Conservation (phyloP, 92 coral and sea anemone genomes). For the Desmophyllum pertusum region DNA sequence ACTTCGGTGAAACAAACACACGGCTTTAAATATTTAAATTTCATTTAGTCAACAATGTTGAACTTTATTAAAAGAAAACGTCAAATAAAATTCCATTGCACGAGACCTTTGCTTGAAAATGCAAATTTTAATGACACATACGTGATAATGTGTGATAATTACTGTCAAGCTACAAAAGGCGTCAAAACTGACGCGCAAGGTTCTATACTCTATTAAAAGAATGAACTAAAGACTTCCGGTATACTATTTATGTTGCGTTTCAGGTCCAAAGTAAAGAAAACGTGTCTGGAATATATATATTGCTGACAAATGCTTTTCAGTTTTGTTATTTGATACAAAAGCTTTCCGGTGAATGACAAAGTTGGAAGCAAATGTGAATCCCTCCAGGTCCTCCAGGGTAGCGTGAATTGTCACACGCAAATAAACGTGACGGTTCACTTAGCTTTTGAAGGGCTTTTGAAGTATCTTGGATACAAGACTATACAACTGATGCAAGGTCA, state of each 20-base stretch:
- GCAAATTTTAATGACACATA: background rate
- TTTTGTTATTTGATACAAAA: background rate
- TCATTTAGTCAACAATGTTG: conserved; percentile 3
- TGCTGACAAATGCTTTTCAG: background rate
- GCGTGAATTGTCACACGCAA: conserved; percentile 33
- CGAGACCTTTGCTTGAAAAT: background rate
- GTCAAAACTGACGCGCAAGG: background rate
- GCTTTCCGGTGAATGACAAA: background rate
- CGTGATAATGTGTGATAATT: conserved; percentile 2
- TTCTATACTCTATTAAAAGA: background rate
- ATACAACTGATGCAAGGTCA: no score
- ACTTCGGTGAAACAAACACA: background rate
- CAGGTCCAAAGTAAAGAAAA: background rate
- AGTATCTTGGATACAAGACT: conserved; percentile 29
- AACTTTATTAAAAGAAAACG: background rate
- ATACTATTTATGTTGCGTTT: background rate
- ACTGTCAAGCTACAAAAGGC: background rate
- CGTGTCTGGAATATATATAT: conserved; percentile 12
- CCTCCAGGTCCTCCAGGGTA: background rate
- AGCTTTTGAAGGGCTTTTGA: no score
- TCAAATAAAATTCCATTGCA: background rate
- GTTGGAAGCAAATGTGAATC: background rate
- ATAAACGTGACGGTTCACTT: conserved; percentile 8
- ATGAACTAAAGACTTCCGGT: conserved; percentile 3
- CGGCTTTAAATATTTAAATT: conserved; percentile 1